Base-by-base conservation (phyloP, 2,113 vertebrate species). In the Malurus elegans region DNA sequence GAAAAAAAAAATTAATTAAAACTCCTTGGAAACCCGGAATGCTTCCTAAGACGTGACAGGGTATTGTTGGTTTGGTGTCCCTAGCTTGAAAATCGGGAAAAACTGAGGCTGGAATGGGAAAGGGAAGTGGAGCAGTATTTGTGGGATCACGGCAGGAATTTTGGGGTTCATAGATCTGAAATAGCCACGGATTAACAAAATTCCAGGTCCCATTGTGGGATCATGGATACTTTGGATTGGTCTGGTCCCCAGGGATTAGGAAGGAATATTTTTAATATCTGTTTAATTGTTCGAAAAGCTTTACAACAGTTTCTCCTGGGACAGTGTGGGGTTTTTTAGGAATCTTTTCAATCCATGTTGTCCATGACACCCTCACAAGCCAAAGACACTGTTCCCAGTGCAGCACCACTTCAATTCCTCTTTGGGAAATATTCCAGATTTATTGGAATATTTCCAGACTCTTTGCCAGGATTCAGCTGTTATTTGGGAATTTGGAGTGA, bases 361-460 rank as follows among this genome's bases (percentile, higher is more conserved):
- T 14, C 51, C 61, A 11, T 5, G 17, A 31, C 31, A 34, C 2
- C 8, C 24, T 50, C 51, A n/a, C 57, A 34, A 25, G 4, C 16
- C 53, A 26, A 58, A 67, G 51, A 16, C 42, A 6, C 10, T 8
- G 8, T 9, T 50, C 20, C 53, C 17, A 20, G 20, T 4, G 7
- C 3, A 8, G 10, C 69, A n/a, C 8, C n/a, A 11, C 2, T n/a
- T 28, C 19, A 50, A 17, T 36, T 58, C 36, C 36, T 10, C 25
- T 50, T 14, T 8, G 48, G 48, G 6, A 11, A 42, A 67, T 3
- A 0, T 11, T 67, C 4, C 20, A 0, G 2, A 34, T 86, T 50
- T 6, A 31, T 2, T 36, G 44, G 61, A 44, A 67, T 36, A 12
- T 8, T 44, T 7, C 31, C 13, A 20, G 20, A 17, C 8, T 25